phyloP scores from a whole-genome alignment of 2,888 invertebrate species.

The Eurytoma californica region DNA sequence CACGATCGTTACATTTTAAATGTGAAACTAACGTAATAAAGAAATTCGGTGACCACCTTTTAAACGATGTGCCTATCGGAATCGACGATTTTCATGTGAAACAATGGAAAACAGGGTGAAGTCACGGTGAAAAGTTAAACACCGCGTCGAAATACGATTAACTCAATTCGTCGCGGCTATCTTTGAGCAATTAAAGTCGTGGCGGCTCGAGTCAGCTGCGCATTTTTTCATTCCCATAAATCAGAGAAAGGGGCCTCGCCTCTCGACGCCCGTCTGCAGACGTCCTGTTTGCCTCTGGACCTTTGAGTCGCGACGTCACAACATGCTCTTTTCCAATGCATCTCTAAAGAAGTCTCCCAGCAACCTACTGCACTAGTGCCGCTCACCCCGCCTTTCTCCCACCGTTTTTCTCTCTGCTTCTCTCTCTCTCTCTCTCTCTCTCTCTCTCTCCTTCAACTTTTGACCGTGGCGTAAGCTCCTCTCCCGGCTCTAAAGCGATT shows the following conservation, averaged over 20 bases:
- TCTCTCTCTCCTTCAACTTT: constrained; percentile 39
- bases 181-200: constrained; percentile 44
- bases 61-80: no score
- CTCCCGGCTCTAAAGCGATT: constrained; percentile 68
- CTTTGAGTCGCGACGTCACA: constrained; percentile 45
- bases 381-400: no score
- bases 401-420: background rate
- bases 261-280: constrained; percentile 11
- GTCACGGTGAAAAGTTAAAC: constrained; percentile 35
- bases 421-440: no score
- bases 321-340: constrained; percentile 37
- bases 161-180: constrained; percentile 25
- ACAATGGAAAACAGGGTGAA: constrained; percentile 11
- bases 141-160: constrained; percentile 32
- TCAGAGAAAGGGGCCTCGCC: constrained; percentile 32
- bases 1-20: no score
- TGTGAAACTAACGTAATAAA: no score
- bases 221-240: constrained; percentile 42
- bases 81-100: background rate
- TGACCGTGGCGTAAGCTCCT: constrained; percentile 35
- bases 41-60: no score
- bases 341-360: background rate
- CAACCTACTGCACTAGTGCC: constrained; percentile 13
- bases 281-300: constrained; percentile 40
- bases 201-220: background rate